These are phyloP conservation scores for Epistrophe eligans DNA, from an alignment of 2,888 invertebrate species.

Conservation along the genomic window DNA sequence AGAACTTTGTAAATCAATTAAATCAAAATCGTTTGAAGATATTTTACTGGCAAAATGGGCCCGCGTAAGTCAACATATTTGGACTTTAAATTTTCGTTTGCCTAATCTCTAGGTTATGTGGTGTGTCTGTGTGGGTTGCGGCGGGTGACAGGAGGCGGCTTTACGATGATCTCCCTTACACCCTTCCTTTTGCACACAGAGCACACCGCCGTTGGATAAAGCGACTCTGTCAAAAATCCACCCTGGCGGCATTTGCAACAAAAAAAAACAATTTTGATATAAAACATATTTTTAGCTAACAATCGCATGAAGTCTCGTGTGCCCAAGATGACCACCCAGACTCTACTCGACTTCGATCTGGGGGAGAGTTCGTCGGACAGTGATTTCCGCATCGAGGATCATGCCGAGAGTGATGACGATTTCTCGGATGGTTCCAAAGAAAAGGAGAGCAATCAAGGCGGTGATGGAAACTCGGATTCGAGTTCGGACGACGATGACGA, in stretches of 20 bases:
- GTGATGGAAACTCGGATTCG: slow-evolving; percentile 77
- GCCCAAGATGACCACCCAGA: slow-evolving; percentile 87
- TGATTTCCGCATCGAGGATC: slow-evolving; percentile 95
- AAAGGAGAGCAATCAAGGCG: slow-evolving; percentile 87
- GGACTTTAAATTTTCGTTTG: slow-evolving; percentile 55
- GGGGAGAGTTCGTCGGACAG: slow-evolving; percentile 97
- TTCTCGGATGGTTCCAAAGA: slow-evolving; percentile 81
- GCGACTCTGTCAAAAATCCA: slow-evolving; percentile 27
- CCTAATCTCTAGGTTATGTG: slow-evolving; percentile 76
- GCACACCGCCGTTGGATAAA: slow-evolving; percentile 1
- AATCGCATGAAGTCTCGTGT: slow-evolving; percentile 92
- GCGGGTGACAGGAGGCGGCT: slow-evolving; percentile 60
- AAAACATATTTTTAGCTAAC: slow-evolving; percentile 86
- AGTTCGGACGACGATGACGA: slow-evolving; percentile 79
- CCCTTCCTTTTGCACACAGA: neutral
- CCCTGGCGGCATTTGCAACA: slow-evolving; percentile 46
- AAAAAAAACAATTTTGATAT: slow-evolving; percentile 13
- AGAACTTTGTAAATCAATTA: slow-evolving; percentile 33
- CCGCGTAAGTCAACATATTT: slow-evolving; percentile 75
- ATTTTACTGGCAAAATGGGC: slow-evolving; percentile 63
- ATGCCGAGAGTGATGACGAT: slow-evolving; percentile 88
- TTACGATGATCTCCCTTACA: slow-evolving; percentile 83
- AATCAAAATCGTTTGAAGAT: slow-evolving; percentile 26
- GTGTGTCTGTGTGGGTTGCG: slow-evolving; percentile 39
- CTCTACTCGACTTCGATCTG: slow-evolving; percentile 92